These are phyloP conservation scores for Drosophila watanabei DNA, from an alignment of 1,140 invertebrate species.

Conservation along the genomic window DNA sequence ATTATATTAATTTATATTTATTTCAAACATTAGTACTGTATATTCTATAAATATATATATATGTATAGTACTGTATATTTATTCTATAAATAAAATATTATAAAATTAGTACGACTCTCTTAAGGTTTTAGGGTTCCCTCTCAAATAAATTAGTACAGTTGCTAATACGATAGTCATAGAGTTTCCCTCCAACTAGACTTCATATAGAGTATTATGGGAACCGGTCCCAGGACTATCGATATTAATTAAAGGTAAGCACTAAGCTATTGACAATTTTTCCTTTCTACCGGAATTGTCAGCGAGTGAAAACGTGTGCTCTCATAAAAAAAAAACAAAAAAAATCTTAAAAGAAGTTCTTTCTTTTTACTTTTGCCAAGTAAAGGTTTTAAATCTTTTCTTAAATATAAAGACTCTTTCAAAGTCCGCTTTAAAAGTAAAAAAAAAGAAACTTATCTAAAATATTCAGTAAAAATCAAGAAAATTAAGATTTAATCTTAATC, in stretches of 20 bases:
- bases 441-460: too few species aligned
- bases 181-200: not conserved
- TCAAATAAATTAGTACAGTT: too few species aligned
- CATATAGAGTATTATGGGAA: too few species aligned
- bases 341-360: not conserved
- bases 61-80: too few species aligned
- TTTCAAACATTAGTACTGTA: too few species aligned
- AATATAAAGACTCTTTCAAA: too few species aligned
- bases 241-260: not conserved
- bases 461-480: not conserved
- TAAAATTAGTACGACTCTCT: not conserved
- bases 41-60: too few species aligned
- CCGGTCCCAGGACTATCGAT: not conserved
- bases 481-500: not conserved
- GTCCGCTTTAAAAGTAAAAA: not conserved
- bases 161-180: not conserved
- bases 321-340: not conserved
- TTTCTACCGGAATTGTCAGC: not conserved
- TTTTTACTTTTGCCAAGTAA: not conserved
- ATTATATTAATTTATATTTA: too few species aligned
- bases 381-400: not conserved
- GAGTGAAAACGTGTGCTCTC: not conserved
- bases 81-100: too few species aligned
- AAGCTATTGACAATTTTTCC: not conserved
- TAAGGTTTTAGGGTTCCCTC: not conserved